Conservation (phyloP, 2,113 vertebrate species). For the Hystrix brachyura region DNA sequence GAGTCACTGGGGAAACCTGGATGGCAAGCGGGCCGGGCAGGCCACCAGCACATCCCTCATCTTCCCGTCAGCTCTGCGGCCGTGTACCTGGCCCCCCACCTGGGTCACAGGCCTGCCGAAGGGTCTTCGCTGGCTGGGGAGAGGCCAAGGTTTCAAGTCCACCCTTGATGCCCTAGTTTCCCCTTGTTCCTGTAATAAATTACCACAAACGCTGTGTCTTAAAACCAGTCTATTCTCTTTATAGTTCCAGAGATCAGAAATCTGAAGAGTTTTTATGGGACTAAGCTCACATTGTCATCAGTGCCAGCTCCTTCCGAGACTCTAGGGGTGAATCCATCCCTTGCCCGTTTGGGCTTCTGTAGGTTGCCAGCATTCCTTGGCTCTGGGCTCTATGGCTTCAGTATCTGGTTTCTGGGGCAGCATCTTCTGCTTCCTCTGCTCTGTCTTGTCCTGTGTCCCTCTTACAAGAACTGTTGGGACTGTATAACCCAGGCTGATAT, state of each 20-base stretch:
- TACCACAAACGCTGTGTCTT: neutral
- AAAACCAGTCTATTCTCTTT: neutral
- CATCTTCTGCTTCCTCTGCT: neutral
- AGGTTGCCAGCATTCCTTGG: neutral
- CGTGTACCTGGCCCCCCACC: too few species aligned
- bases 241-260: neutral
- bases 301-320: neutral
- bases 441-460: neutral
- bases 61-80: neutral
- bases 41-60: neutral
- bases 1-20: neutral
- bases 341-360: neutral
- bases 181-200: neutral
- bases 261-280: neutral
- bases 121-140: neutral
- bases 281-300: neutral
- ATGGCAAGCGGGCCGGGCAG: neutral
- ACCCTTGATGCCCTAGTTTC: neutral
- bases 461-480: neutral
- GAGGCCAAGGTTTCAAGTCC: neutral
- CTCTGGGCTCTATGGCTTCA: neutral
- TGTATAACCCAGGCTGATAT: neutral
- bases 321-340: neutral
- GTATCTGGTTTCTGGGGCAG: neutral
- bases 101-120: neutral